Percentiles rank a stretch among this genome's conserved stretches.
Conservation (phyloP, 2,888 invertebrate genomes). For the Petrolisthes manimaculis region DNA sequence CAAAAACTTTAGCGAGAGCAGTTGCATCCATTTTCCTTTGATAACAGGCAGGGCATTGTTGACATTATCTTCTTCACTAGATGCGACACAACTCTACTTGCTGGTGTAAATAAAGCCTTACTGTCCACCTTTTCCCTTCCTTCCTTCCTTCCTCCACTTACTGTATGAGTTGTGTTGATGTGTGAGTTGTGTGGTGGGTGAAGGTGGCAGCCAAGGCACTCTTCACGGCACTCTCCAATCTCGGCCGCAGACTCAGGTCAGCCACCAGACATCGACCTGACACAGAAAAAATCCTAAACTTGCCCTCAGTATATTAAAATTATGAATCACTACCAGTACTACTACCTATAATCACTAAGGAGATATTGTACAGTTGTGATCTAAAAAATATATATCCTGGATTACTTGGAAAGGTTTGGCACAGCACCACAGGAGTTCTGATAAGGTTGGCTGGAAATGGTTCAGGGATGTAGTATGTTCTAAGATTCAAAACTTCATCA, state of each 20-base stretch:
- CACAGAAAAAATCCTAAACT: background rate
- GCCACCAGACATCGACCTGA: conserved; percentile 35
- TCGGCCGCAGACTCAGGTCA: conserved; percentile 32
- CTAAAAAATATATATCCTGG: background rate
- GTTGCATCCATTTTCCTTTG: background rate
- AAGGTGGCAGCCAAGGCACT: conserved; percentile 46
- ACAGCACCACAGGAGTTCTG: too few relatives aligned
- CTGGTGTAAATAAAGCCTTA: background rate
- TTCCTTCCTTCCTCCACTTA: background rate
- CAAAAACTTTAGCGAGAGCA: too few relatives aligned
- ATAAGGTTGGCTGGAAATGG: too few relatives aligned
- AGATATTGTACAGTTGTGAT: background rate
- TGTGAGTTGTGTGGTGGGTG: conserved; percentile 7
- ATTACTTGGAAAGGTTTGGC: background rate
- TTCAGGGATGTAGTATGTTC: too few relatives aligned
- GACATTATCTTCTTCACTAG: background rate
- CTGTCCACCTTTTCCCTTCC: background rate
- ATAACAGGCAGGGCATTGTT: background rate
- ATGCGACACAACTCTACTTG: background rate
- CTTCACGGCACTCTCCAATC: conserved; percentile 35
- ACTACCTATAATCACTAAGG: background rate
- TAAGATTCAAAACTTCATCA: too few relatives aligned
- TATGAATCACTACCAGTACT: background rate
- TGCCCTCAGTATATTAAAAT: background rate
- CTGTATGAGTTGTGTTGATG: background rate